A percentile compares a stretch with the other conserved stretches of the same genome.
Conservation (phyloP, 92 coral and sea anemone genomes). For the Nematostella vectensis region DNA sequence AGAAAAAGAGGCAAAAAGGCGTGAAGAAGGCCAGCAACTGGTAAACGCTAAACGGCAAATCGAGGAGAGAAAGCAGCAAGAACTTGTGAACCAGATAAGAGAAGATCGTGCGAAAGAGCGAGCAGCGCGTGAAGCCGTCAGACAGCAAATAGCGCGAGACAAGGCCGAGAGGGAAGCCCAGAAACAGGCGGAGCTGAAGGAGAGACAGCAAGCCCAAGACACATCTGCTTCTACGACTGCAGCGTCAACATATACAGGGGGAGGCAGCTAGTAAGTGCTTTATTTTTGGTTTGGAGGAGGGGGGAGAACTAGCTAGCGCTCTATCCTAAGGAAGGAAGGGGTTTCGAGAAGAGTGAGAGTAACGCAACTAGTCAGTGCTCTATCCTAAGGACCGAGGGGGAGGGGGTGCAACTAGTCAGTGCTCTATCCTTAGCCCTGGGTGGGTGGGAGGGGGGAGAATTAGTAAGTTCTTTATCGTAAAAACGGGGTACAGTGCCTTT, state of each 20-base stretch:
- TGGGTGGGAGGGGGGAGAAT: too few relatives aligned
- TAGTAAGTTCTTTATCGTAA: too few relatives aligned
- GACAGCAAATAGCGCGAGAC: conserved; percentile 81
- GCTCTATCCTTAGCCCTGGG: too few relatives aligned
- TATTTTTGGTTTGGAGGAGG: not conserved
- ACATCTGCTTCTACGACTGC: conserved; percentile 4
- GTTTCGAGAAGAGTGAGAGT: too few relatives aligned
- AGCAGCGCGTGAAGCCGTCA: conserved; percentile 80
- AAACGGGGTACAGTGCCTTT: too few relatives aligned
- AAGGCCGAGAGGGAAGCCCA: conserved; percentile 82
- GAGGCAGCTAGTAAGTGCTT: conserved; percentile 12
- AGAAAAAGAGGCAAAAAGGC: conserved; percentile 54
- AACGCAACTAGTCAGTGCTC: too few relatives aligned
- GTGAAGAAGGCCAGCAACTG: conserved; percentile 64
- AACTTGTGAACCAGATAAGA: conserved; percentile 65
- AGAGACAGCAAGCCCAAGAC: conserved; percentile 41
- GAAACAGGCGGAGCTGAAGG: conserved; percentile 55
- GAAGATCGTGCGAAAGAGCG: conserved; percentile 75
- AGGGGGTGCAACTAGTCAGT: too few relatives aligned
- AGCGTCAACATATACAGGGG: too few relatives aligned
- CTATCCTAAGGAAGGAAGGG: too few relatives aligned
- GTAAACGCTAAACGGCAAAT: conserved; percentile 54
- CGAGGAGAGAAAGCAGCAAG: conserved; percentile 67
- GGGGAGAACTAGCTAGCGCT: too few relatives aligned
- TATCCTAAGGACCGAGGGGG: too few relatives aligned